Base-by-base conservation (phyloP, 2,888 invertebrate genomes). In the Anticlea derivata region DNA sequence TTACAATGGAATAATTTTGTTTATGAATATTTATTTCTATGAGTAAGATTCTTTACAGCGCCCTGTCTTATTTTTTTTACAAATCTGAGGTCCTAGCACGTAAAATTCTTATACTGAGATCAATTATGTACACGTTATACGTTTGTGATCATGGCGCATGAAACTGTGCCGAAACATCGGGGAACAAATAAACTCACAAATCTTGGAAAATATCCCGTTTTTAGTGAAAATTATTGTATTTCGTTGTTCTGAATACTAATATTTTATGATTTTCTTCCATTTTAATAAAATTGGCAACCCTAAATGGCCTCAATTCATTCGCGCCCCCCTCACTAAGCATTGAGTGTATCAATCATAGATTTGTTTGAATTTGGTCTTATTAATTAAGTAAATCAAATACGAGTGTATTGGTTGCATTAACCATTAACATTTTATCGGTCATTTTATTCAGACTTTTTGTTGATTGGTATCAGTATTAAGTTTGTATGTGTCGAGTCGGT, bases 351-450 rank as follows among this genome's bases (percentile, higher is more conserved):
- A 88, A 84, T 87, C 83, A 80, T 83, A 75, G 78, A 83, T 81
- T 83, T 87, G 82, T 89, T 88, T 88, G 89, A 86, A 75, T 83
- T 85, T 75, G 88, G 85, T 83, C 76, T 83, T 87, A 87, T 88
- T 90, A 88, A 89, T 89, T 87, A 89, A 84, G 83, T 77, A 75
- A 84, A 88, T 86, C 80, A 82, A 79, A 77, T 70, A 68, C 53
- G 59, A 70, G 72, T 66, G 35, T 22, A 44, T 34, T 45, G 45
- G 23, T 47, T 29, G 20, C 47, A 34, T 39, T 20, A 22, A 29
- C 10, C 12, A 30, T 31, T 38, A 44, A 22, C 27, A 38, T 38
- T 38, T 17, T 26, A 8, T 31, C 17, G 17, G 17, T 8, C 11
- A n/a, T 23, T 7, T 7, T 23, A 6, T n/a, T n/a, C n/a, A n/a